These are phyloP conservation scores for Brachyptera risi DNA, from an alignment of 2,888 invertebrate species.

Conservation along the genomic window DNA sequence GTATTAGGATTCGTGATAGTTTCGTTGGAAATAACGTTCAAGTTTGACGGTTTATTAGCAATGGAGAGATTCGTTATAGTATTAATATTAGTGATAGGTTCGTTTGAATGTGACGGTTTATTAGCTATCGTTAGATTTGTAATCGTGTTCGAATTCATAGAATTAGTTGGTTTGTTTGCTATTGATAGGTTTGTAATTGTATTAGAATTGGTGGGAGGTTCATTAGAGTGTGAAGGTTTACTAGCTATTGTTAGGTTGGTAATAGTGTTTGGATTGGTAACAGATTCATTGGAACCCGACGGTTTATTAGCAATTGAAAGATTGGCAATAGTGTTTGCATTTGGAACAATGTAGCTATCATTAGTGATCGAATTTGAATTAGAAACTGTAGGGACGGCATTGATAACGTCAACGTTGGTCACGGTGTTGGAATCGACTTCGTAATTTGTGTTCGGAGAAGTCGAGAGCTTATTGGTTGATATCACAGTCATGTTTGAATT, in stretches of 20 bases:
- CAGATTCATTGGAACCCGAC: conserved; percentile 12
- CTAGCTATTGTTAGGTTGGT: conserved; percentile 9
- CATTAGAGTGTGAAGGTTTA: too few relatives aligned
- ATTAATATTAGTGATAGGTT: too few relatives aligned
- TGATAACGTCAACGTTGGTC: too few relatives aligned
- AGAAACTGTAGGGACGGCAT: conserved; percentile 11
- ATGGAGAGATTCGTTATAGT: too few relatives aligned
- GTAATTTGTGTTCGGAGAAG: not conserved
- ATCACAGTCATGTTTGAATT: conserved; percentile 6
- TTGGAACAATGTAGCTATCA: not conserved
- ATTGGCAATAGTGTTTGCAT: conserved; percentile 17
- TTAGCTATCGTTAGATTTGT: too few relatives aligned
- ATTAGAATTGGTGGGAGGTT: too few relatives aligned
- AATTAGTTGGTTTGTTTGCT: not conserved
- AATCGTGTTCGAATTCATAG: not conserved
- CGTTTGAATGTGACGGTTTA: too few relatives aligned
- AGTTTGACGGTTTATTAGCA: too few relatives aligned
- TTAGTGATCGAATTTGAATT: too few relatives aligned
- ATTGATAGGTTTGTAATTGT: conserved; percentile 7
- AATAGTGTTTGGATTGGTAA: conserved; percentile 8
- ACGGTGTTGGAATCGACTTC: conserved; percentile 7
- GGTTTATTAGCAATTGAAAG: conserved; percentile 14
- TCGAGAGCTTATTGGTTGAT: conserved; percentile 1
- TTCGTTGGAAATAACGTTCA: too few relatives aligned
- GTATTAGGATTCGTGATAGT: too few relatives aligned